Evolutionary conservation across 1,140 invertebrate species (phyloP), one percentile per base, ranked within the genome.

Genomic region (Apocrypta bakeri): DNA sequence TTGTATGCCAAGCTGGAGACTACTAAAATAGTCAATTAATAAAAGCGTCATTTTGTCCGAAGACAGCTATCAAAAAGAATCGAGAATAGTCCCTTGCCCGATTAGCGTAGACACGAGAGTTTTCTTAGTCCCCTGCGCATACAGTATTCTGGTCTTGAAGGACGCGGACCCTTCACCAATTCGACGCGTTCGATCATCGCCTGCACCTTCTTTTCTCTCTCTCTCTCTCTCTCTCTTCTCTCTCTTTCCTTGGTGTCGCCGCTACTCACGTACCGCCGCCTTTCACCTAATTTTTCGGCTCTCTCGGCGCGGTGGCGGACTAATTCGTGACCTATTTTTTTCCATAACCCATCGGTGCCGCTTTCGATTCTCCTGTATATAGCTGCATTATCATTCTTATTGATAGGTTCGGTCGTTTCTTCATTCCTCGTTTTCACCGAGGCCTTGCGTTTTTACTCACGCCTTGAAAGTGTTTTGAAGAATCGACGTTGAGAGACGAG

Each of bases 141-240:
- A 48, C 12, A 48, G 14, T 56, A 56, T 83, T 86, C 64, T 80
- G 85, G 73, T 64, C 68, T 81, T 48, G 82, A 84, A 74, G 85
- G 85, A 87, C 86, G 84, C 74, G 83, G 68, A 37, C 17, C 69
- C 31, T 73, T 73, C 78, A 29, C 69, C 31, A 11, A 25, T 25
- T 40, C n/a, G n/a, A n/a, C n/a, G n/a, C n/a, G n/a, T n/a, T n/a
- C 37, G 11, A 27, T 25, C 56, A 61, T 42, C 66, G 29, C 48
- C 61, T 33, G 31, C 42, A n/a, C n/a, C n/a, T n/a, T n/a, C 9
- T 2, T 9, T 37, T 33, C 25, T 17, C 29, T 6, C n/a, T n/a
- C 27, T 4, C 11, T 42, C 24, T 82, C 82, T 84, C 73, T 77
- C 80, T 72, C 31, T 85, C 71, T 33, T 33, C 24, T 73, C 79